Percentiles rank a stretch among this genome's conserved stretches.
phyloP scores from a whole-genome alignment of 2,888 invertebrate genomes.

The Bruchidius siliquastri region DNA sequence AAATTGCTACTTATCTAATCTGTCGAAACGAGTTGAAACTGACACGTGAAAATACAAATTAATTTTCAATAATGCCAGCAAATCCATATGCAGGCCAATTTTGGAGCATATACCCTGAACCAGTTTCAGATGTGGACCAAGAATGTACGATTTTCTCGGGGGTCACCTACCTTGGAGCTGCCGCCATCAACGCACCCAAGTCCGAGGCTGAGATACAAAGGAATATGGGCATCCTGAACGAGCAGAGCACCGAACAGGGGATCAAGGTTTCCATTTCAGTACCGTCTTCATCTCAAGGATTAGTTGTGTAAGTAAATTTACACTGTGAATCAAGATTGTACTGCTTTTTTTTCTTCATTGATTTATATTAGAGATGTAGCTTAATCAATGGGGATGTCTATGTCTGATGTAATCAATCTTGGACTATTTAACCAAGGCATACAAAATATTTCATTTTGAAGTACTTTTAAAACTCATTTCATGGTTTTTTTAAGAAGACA shows the following conservation, averaged over 20 bases:
- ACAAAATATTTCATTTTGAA: no score
- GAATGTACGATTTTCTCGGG: conserved; percentile 90
- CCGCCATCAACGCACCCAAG: conserved; percentile 86
- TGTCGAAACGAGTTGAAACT: not conserved
- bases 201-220: conserved; percentile 88
- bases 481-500: no score
- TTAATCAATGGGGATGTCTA: no score
- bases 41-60: not conserved
- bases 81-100: not conserved
- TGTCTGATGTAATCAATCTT: no score
- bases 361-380: no score
- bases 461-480: no score
- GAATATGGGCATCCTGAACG: conserved; percentile 89
- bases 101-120: not conserved
- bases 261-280: conserved; percentile 90
- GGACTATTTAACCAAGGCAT: no score
- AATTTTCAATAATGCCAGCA: not conserved
- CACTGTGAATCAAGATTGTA: no score
- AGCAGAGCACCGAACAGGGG: conserved; percentile 64
- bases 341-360: no score
- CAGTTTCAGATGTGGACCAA: conserved; percentile 78
- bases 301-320: conserved; percentile 75
- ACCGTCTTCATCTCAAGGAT: conserved; percentile 87
- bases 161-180: conserved; percentile 88
- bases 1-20: not conserved